phyloP scores from a whole-genome alignment of 1,140 invertebrate species.

The Tachypleus tridentatus region DNA sequence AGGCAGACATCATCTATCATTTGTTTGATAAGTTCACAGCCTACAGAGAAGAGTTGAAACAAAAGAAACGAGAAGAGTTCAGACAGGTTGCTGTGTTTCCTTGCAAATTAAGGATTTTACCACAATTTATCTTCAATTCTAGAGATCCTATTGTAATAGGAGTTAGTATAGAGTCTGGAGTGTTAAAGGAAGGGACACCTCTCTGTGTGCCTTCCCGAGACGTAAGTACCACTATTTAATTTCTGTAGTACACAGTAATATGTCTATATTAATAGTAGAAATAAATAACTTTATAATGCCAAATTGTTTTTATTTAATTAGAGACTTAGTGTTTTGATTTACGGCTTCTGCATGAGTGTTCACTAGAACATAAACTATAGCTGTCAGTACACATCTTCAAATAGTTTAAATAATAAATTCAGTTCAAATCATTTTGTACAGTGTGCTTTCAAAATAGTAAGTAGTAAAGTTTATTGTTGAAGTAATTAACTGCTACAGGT shows the following conservation, averaged over 20 bases:
- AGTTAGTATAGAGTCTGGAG: slow-evolving; percentile 88
- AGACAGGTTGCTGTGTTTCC: slow-evolving; percentile 97
- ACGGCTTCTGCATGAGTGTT: no score
- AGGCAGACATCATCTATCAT: slow-evolving; percentile 99
- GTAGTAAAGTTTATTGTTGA: no score
- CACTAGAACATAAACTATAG: no score
- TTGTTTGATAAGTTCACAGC: slow-evolving; percentile 95
- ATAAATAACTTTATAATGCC: no score
- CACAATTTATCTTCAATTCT: slow-evolving; percentile 93
- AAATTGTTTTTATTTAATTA: no score
- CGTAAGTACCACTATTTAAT: slow-evolving; percentile 41
- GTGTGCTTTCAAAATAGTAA: no score
- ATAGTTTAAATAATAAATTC: no score
- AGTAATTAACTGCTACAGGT: no score
- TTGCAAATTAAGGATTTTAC: slow-evolving; percentile 76
- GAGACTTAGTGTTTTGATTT: no score
- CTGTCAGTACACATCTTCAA: no score
- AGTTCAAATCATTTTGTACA: no score
- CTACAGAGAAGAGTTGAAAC: slow-evolving; percentile 85
- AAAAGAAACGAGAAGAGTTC: slow-evolving; percentile 85
- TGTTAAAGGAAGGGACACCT: slow-evolving; percentile 90
- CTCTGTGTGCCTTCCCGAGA: slow-evolving; percentile 94
- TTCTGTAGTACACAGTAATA: no score
- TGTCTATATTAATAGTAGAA: not conserved
- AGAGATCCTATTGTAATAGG: slow-evolving; percentile 95